Evolutionary conservation across 2,888 invertebrate species (phyloP).

Genomic region (Muscina levida): DNA sequence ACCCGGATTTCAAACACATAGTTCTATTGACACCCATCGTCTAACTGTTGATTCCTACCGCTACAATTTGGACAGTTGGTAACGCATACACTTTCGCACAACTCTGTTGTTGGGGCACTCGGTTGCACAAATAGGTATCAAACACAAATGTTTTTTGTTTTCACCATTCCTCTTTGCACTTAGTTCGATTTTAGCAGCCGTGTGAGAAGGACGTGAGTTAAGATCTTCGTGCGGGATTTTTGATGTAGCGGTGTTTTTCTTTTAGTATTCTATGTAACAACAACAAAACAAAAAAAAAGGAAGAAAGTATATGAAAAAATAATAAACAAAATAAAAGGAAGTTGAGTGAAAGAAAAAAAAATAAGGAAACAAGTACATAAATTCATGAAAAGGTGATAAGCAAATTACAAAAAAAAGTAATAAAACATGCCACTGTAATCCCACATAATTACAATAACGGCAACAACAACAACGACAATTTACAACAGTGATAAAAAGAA

Average conservation of each 20-base stretch:
- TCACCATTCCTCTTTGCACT: slow-evolving; percentile 43
- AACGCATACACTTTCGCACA: no score
- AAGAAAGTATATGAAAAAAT: slow-evolving; percentile 25
- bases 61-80: no score
- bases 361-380: slow-evolving; percentile 30
- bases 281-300: not conserved
- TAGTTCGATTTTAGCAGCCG: slow-evolving; percentile 62
- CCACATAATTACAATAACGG: slow-evolving; percentile 38
- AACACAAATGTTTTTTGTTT: slow-evolving; percentile 36
- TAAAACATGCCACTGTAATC: slow-evolving; percentile 35
- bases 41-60: no score
- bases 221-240: slow-evolving; percentile 33
- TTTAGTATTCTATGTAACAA: slow-evolving; percentile 9
- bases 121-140: slow-evolving; percentile 28
- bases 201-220: slow-evolving; percentile 33
- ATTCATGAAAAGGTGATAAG: slow-evolving; percentile 84
- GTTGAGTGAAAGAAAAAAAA: slow-evolving; percentile 53
- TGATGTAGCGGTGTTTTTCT: slow-evolving; percentile 45
- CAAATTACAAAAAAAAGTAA: slow-evolving; percentile 47
- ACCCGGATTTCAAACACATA: no score
- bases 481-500: slow-evolving; percentile 39
- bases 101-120: no score
- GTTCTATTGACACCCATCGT: no score
- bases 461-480: not conserved
- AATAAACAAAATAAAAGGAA: slow-evolving; percentile 25